Evolutionary conservation across 2,888 invertebrate species (phyloP).

Genomic region (Calliopum simillimum): DNA sequence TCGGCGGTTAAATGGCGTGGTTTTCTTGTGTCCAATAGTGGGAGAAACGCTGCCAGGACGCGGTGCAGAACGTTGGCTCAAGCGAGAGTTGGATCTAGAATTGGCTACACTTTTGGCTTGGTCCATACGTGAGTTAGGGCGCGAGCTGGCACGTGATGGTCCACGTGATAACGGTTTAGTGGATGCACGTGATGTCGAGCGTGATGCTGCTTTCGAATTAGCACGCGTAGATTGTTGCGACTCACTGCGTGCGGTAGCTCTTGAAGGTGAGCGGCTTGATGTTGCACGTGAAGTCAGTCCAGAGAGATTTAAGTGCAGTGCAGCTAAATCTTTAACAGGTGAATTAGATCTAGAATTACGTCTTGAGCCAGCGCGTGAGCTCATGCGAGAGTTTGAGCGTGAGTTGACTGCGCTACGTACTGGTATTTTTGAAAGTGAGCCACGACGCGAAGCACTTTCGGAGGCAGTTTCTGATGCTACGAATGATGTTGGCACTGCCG

Average conservation of each 20-base stretch:
- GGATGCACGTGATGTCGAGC: slow-evolving; percentile 52
- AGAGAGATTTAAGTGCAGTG: slow-evolving; percentile 41
- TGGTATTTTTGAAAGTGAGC: slow-evolving; percentile 64
- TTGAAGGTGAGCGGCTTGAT: slow-evolving; percentile 57
- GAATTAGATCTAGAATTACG: slow-evolving; percentile 50
- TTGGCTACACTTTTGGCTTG: slow-evolving; percentile 53
- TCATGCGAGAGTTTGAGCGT: slow-evolving; percentile 47
- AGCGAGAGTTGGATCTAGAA: slow-evolving; percentile 53
- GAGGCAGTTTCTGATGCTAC: slow-evolving; percentile 51
- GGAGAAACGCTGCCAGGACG: slow-evolving; percentile 51
- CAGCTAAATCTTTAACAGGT: slow-evolving; percentile 41
- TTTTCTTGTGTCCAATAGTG: slow-evolving; percentile 49
- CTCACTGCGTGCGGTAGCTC: slow-evolving; percentile 46
- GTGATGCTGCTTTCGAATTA: slow-evolving; percentile 50
- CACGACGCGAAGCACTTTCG: slow-evolving; percentile 52
- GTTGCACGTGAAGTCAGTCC: slow-evolving; percentile 54
- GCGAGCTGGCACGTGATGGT: slow-evolving; percentile 49
- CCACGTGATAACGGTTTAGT: slow-evolving; percentile 52
- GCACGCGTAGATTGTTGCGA: slow-evolving; percentile 48
- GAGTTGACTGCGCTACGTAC: slow-evolving; percentile 51
- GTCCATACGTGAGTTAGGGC: slow-evolving; percentile 56
- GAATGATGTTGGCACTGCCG: slow-evolving; percentile 39
- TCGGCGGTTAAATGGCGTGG: slow-evolving; percentile 48
- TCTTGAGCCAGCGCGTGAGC: slow-evolving; percentile 45
- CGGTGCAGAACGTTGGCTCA: slow-evolving; percentile 55